A percentile compares a stretch with the other conserved stretches of the same genome.
These are phyloP conservation scores for Macrosiphum euphorbiae DNA, from an alignment of 2,888 invertebrate species.

Conservation along the genomic window DNA sequence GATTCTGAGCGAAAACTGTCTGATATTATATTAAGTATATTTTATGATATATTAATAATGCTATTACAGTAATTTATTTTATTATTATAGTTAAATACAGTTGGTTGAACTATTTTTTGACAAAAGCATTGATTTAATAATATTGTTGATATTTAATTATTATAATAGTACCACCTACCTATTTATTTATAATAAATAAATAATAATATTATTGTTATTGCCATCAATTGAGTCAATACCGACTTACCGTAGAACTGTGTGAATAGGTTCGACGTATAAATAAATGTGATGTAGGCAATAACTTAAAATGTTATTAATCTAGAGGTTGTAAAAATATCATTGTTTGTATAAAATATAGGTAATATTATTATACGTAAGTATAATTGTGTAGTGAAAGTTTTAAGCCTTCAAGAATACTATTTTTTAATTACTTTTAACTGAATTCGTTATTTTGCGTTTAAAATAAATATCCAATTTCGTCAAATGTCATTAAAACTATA, in stretches of 20 bases:
- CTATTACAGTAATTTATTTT: background rate
- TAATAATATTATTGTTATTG: background rate
- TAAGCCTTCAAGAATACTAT: background rate
- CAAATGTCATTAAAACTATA: background rate
- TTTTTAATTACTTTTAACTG: background rate
- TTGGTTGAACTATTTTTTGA: background rate
- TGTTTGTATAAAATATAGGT: too few species aligned
- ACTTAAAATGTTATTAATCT: too few species aligned
- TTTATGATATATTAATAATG: too few species aligned
- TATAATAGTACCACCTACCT: background rate
- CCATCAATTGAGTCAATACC: too few species aligned
- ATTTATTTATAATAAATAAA: too few species aligned
- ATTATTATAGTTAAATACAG: background rate
- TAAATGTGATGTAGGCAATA: background rate
- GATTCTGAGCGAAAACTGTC: too few species aligned
- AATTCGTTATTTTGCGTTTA: background rate
- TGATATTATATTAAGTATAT: too few species aligned
- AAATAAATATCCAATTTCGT: background rate
- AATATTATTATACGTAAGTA: too few species aligned
- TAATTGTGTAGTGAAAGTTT: background rate
- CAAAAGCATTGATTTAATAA: background rate
- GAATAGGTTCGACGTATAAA: too few species aligned
- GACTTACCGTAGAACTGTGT: too few species aligned
- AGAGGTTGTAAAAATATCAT: too few species aligned
- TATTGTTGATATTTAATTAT: background rate